Percentiles rank a stretch among this genome's conserved stretches.
Evolutionary conservation across 2,113 vertebrate species (phyloP).

Genomic region (Xyliphius kryptos): DNA sequence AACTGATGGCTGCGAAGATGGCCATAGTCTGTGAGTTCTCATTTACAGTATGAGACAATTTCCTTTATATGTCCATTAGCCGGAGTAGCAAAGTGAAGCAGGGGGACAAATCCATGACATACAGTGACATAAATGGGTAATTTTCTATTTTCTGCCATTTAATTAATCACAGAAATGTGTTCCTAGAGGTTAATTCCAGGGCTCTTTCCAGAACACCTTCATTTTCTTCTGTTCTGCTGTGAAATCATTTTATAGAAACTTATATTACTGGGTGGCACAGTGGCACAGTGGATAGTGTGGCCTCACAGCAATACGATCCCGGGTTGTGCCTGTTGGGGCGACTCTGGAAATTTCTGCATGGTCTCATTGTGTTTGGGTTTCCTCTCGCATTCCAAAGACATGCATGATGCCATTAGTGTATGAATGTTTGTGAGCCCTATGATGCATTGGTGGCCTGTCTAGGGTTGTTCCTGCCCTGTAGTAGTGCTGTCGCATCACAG

Average conservation of each 20-base stretch:
- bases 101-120: background rate
- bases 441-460: too few relatives aligned
- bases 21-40: background rate
- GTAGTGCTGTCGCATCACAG: too few relatives aligned
- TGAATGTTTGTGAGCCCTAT: too few relatives aligned
- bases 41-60: background rate
- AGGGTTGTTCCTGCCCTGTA: too few relatives aligned
- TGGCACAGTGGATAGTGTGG: too few relatives aligned
- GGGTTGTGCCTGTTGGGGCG: too few relatives aligned
- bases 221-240: background rate
- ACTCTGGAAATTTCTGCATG: too few relatives aligned
- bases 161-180: constrained; percentile 10
- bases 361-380: too few relatives aligned
- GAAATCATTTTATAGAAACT: background rate
- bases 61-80: constrained; percentile 1
- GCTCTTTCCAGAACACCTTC: background rate
- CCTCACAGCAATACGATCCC: too few relatives aligned
- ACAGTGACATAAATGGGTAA: background rate
- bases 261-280: too few relatives aligned
- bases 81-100: background rate
- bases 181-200: background rate
- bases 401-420: too few relatives aligned
- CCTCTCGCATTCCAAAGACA: too few relatives aligned
- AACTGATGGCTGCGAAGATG: constrained; percentile 2
- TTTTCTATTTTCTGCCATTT: background rate